Evolutionary conservation across 2,113 vertebrate species (phyloP).

Genomic region (Ammospiza caudacuta): DNA sequence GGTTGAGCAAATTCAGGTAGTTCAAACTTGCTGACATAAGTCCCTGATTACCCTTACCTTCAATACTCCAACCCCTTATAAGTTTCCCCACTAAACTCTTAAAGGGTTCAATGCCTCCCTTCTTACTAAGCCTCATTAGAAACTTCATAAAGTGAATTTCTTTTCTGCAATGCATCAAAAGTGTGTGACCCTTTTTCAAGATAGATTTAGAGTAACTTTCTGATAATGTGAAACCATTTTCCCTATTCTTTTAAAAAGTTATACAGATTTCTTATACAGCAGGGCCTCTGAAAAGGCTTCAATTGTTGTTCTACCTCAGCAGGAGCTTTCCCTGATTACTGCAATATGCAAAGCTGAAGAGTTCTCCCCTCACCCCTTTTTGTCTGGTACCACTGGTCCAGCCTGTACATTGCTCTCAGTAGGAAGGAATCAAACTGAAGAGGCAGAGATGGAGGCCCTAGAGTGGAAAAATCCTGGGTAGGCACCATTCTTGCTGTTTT

Average conservation of each 20-base stretch:
- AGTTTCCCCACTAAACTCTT: not conserved
- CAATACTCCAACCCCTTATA: not conserved
- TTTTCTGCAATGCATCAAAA: not conserved
- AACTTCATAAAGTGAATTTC: not conserved
- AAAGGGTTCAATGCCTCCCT: not conserved
- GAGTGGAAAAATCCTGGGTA: not conserved
- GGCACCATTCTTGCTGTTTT: not conserved
- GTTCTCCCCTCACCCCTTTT: not conserved
- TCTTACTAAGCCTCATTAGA: not conserved
- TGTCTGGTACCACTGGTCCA: not conserved
- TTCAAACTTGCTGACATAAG: not conserved
- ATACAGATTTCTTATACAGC: not conserved
- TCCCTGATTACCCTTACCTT: not conserved
- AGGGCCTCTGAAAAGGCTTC: not conserved
- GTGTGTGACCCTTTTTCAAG: not conserved
- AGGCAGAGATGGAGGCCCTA: not conserved
- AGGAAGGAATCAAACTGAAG: slow-evolving; percentile 55
- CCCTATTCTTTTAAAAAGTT: not conserved
- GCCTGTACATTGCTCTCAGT: not conserved
- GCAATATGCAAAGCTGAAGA: not conserved
- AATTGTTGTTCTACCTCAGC: not conserved
- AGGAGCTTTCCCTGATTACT: not conserved
- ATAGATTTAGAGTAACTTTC: not conserved
- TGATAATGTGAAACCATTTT: not conserved
- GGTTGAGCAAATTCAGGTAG: not conserved